Conservation (phyloP, 2,888 invertebrate genomes). For the Patella depressa region DNA sequence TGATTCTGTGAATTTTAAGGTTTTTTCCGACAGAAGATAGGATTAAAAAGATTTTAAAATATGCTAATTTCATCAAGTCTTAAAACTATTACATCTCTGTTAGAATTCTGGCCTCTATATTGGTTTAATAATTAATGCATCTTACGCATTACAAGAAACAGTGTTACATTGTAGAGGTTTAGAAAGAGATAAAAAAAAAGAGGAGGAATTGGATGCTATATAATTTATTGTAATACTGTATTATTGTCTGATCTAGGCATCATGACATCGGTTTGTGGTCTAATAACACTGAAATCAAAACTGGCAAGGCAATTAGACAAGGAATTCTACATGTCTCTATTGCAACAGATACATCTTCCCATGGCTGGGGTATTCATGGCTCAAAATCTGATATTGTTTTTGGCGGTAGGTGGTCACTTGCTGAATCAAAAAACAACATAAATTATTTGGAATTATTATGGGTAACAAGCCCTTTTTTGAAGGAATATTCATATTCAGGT, state of each 20-base stretch:
- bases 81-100: not conserved
- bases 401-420: no score
- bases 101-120: slow-evolving; percentile 15
- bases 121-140: slow-evolving; percentile 16
- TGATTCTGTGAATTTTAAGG: not conserved
- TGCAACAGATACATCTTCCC: not conserved
- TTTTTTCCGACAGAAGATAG: not conserved
- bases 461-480: no score
- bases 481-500: no score
- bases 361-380: not conserved
- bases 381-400: no score
- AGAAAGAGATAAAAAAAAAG: not conserved
- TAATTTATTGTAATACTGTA: not conserved
- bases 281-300: not conserved
- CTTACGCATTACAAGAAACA: slow-evolving; percentile 16
- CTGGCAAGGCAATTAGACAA: not conserved
- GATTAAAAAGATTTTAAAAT: not conserved
- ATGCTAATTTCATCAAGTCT: not conserved
- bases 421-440: no score
- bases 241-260: no score
- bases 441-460: no score
- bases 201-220: not conserved
- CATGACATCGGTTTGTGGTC: not conserved
- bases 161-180: not conserved
- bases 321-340: not conserved